These are phyloP conservation scores for Parelbella ahira DNA, from an alignment of 2,888 invertebrate genomes.

Conservation along the genomic window DNA sequence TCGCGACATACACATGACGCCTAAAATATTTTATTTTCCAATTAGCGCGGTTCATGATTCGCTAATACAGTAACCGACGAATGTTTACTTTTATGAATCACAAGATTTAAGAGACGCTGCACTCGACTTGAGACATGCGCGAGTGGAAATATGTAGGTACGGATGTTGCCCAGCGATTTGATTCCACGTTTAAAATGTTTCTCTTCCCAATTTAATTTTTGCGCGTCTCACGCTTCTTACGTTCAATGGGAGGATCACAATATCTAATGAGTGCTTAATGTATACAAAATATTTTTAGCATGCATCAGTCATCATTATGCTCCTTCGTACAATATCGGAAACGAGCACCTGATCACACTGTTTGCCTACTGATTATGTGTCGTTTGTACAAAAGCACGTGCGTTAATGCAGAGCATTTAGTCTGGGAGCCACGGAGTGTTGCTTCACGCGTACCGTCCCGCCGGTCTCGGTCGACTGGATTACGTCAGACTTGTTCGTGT, in stretches of 20 bases:
- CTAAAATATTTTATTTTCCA: conserved; percentile 5
- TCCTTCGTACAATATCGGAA: conserved; percentile 26
- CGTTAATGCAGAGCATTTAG: conserved; percentile 47
- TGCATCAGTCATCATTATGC: background rate
- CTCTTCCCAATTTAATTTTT: too few relatives aligned
- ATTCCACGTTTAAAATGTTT: too few relatives aligned
- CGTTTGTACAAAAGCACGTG: conserved; percentile 61
- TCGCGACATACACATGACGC: too few relatives aligned
- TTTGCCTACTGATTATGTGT: conserved; percentile 48
- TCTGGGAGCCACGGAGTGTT: conserved; percentile 39
- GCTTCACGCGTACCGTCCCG: conserved; percentile 35
- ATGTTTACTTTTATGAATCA: conserved; percentile 11
- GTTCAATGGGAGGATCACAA: too few relatives aligned
- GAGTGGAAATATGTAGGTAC: background rate
- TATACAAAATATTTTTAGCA: background rate
- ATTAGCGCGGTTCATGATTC: background rate
- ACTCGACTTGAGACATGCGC: too few relatives aligned
- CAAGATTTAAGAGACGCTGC: conserved; percentile 8
- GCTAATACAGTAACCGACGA: conserved; percentile 1
- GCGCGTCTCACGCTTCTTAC: too few relatives aligned
- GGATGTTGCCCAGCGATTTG: too few relatives aligned
- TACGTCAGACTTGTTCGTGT: conserved; percentile 59
- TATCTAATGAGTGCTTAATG: too few relatives aligned
- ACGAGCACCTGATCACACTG: conserved; percentile 33
- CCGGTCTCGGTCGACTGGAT: conserved; percentile 40